A percentile compares a stretch with the other conserved stretches of the same genome.
These are phyloP conservation scores for Calameuta idolon DNA, from an alignment of 2,888 invertebrate genomes.

Conservation along the genomic window DNA sequence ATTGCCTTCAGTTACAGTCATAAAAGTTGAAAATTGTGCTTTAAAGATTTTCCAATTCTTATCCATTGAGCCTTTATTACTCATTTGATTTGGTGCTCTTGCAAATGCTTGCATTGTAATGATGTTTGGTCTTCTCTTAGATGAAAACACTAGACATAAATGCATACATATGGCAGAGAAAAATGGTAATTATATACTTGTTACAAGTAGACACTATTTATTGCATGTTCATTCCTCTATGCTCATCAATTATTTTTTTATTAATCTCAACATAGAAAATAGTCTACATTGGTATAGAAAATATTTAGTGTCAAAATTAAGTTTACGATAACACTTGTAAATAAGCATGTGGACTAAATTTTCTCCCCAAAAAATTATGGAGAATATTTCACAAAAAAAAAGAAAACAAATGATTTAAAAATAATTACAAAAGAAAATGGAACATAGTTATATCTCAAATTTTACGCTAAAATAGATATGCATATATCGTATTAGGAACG, in stretches of 20 bases:
- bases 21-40: conserved; percentile 34
- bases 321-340: not conserved
- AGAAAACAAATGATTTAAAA: not conserved
- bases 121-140: not conserved
- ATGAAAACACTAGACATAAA: not conserved
- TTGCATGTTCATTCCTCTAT: not conserved
- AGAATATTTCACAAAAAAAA: not conserved
- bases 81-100: conserved; percentile 26
- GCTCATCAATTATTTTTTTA: not conserved
- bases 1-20: conserved; percentile 29
- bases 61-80: conserved; percentile 16
- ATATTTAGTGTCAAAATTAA: not conserved
- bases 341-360: not conserved
- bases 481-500: not conserved
- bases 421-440: not conserved
- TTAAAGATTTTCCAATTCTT: conserved; percentile 42
- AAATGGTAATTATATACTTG: not conserved
- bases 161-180: not conserved
- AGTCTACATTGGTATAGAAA: not conserved
- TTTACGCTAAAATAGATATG: not conserved
- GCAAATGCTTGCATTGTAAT: conserved; percentile 21
- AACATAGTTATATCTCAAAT: not conserved
- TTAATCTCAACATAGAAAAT: not conserved
- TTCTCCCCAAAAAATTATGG: not conserved
- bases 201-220: not conserved